phyloP scores from a whole-genome alignment of 1,140 invertebrate species.

The Trichonephila clavata region DNA sequence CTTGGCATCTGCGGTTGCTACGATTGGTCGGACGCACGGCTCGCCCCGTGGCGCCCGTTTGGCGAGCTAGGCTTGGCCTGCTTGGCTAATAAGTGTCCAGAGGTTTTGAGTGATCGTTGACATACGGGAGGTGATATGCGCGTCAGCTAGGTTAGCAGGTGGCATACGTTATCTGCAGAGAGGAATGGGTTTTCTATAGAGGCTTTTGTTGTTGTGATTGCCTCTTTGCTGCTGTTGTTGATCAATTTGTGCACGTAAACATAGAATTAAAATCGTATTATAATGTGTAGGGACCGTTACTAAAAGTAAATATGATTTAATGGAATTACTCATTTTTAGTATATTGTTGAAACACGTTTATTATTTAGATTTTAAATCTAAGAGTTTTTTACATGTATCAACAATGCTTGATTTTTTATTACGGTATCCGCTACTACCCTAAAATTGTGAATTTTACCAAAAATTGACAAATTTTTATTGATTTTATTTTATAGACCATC shows the following conservation, averaged over 20 bases:
- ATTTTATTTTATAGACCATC: too few species aligned
- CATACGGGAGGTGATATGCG: constrained; percentile 11
- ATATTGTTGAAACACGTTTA: too few species aligned
- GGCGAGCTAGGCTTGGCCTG: neutral
- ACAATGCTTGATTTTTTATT: too few species aligned
- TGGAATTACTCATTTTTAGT: too few species aligned
- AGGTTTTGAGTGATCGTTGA: constrained; percentile 37
- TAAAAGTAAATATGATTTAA: too few species aligned
- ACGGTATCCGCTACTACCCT: too few species aligned
- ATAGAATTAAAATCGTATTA: neutral
- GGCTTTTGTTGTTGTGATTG: neutral
- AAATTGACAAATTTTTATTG: too few species aligned
- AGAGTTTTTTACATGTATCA: too few species aligned
- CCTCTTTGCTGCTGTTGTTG: too few species aligned
- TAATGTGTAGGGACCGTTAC: neutral
- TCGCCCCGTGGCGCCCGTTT: constrained; percentile 24
- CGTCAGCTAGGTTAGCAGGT: constrained; percentile 53
- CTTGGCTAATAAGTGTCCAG: constrained; percentile 54
- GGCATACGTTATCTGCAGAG: constrained; percentile 32
- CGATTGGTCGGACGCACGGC: constrained; percentile 52
- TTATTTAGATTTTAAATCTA: too few species aligned
- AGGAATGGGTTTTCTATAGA: neutral
- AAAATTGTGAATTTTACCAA: too few species aligned
- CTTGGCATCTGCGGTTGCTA: constrained; percentile 54
- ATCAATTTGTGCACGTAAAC: constrained; percentile 5